Base-by-base conservation (phyloP, 2,113 vertebrate genomes). In the Brienomyrus longianalis region DNA sequence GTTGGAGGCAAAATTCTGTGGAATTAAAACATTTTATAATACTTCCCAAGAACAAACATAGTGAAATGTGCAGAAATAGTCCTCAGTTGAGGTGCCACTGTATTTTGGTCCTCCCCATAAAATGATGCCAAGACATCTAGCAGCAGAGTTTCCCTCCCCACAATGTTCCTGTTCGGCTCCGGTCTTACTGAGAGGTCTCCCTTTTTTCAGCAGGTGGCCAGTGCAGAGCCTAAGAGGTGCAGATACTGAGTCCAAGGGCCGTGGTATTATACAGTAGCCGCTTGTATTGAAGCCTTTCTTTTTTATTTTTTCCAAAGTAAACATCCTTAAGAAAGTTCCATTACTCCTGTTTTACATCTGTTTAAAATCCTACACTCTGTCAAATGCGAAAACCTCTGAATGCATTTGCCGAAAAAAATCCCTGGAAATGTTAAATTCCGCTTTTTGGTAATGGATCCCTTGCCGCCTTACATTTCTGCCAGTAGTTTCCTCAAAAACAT, bases 131-230 rank as follows among this genome's bases (percentile, higher is more conserved):
- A 27, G 27, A 15, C 45, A n/a, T n/a, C n/a, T n/a, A n/a, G n/a
- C 56, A 48, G 23, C 39, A 70, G 21, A 19, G 62, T 48, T 85
- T 19, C 43, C 56, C 23, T 31, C 45, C 21, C n/a, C 66, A 11
- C 56, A 21, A 45, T 52, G 19, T 51, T 27, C 15, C 35, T 89
- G 13, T 83, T 43, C 51, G n/a, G 21, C 31, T 56, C 51, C 50
- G 0, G 43, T 13, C 17, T 23, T 90, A 7, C 35, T 35, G 3
- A 70, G 83, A 35, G 52, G 80, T 43, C 13, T 21, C 13, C 23
- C n/a, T 70, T 86, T 66, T 66, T 85, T 50, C 89, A 11, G 47
- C 83, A 86, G 89, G 83, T 89, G 89, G 43, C n/a, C 13, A 48
- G 27, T 19, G 19, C 17, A 45, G 80, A 70, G 56, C n/a, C 35